Percentiles rank a stretch among this genome's conserved stretches.
phyloP scores from a whole-genome alignment of 2,888 invertebrate genomes.

The Cosmia pyralina region DNA sequence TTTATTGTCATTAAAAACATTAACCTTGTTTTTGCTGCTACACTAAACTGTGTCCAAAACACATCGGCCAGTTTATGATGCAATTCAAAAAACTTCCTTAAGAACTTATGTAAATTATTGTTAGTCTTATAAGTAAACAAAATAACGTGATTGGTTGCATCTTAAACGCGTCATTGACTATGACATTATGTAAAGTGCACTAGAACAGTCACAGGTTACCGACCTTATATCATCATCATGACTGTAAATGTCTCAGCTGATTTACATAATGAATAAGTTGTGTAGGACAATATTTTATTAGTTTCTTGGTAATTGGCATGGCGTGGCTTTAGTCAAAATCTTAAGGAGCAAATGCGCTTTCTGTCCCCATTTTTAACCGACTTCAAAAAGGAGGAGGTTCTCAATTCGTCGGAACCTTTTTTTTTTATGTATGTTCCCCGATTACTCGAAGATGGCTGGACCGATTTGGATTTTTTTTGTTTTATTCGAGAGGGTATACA shows the following conservation, averaged over 20 bases:
- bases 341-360: too few relatives aligned
- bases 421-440: too few relatives aligned
- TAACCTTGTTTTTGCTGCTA: too few relatives aligned
- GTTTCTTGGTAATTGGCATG: background rate
- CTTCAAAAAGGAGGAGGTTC: too few relatives aligned
- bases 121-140: constrained; percentile 23
- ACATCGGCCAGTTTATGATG: background rate
- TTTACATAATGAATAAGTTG: background rate
- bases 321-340: too few relatives aligned
- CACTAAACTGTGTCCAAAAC: background rate
- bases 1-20: too few relatives aligned
- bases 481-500: too few relatives aligned
- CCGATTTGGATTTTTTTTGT: too few relatives aligned
- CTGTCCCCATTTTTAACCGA: too few relatives aligned
- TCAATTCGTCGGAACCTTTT: too few relatives aligned
- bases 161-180: constrained; percentile 20
- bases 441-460: too few relatives aligned
- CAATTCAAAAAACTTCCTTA: constrained; percentile 10
- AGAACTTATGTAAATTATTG: background rate
- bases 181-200: constrained; percentile 17
- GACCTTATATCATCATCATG: constrained; percentile 17
- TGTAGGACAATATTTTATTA: background rate
- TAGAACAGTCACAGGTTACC: constrained; percentile 30
- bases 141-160: constrained; percentile 9
- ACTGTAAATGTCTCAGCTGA: constrained; percentile 11